A percentile compares a stretch with the other conserved stretches of the same genome.
These are phyloP conservation scores for Tarsius wallacei DNA, from an alignment of 2,797 vertebrate genomes.

Conservation along the genomic window DNA sequence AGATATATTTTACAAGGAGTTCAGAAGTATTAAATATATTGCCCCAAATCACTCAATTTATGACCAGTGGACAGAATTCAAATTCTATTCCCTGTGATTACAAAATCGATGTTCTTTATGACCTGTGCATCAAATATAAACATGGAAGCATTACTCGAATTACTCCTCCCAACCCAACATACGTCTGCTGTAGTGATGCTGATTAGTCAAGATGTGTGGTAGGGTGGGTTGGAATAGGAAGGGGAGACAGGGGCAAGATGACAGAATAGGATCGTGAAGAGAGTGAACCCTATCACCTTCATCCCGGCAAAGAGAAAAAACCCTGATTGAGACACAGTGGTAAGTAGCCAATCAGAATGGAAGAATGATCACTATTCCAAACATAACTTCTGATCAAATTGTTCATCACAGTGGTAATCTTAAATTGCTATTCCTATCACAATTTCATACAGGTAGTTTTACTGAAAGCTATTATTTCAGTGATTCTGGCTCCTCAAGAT, in stretches of 20 bases:
- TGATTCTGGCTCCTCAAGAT: constrained; percentile 41
- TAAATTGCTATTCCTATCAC: neutral
- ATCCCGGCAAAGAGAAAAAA: neutral
- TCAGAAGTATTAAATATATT: neutral
- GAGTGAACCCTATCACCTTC: neutral
- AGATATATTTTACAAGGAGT: neutral
- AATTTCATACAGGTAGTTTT: neutral
- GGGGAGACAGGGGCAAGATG: too few species aligned
- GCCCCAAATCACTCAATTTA: neutral
- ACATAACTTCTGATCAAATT: constrained; percentile 17
- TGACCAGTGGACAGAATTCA: neutral
- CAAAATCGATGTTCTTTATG: neutral
- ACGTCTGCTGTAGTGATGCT: neutral
- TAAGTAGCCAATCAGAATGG: neutral
- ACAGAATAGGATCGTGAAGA: neutral
- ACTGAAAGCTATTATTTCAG: constrained; percentile 50
- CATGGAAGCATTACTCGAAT: neutral
- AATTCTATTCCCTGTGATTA: neutral
- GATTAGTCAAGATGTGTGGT: neutral
- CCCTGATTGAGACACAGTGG: neutral
- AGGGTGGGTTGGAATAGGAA: neutral
- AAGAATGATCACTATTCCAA: neutral
- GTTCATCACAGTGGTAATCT: neutral
- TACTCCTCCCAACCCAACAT: neutral
- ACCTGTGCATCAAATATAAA: neutral